phyloP scores from a whole-genome alignment of 2,888 invertebrate genomes.

The Scelioninae gen. 1 region DNA sequence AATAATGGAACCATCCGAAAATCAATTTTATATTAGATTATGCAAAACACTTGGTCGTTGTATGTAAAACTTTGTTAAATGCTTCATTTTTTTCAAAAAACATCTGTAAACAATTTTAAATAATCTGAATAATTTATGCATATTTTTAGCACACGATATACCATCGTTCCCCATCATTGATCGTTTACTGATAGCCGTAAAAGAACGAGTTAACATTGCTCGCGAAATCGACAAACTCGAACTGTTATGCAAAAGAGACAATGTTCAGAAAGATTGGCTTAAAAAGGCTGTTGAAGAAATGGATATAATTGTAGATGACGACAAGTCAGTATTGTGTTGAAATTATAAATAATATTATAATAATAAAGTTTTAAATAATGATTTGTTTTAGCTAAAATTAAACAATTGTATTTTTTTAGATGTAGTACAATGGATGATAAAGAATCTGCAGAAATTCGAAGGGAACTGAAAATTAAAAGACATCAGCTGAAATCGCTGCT shows the following conservation, averaged over 20 bases:
- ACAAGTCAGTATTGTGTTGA: slow-evolving; percentile 41
- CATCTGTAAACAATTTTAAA: too few relatives aligned
- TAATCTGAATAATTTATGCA: too few relatives aligned
- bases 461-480: slow-evolving; percentile 85
- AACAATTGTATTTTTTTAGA: slow-evolving; percentile 16
- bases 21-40: slow-evolving; percentile 91
- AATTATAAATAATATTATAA: neutral
- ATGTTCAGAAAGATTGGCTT: slow-evolving; percentile 91
- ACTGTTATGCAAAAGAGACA: slow-evolving; percentile 87
- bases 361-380: neutral
- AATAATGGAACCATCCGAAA: slow-evolving; percentile 95
- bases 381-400: slow-evolving; percentile 3
- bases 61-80: slow-evolving; percentile 83
- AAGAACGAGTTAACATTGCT: slow-evolving; percentile 90
- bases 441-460: slow-evolving; percentile 84
- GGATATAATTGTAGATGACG: slow-evolving; percentile 92
- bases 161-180: slow-evolving; percentile 92
- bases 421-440: slow-evolving; percentile 42
- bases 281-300: slow-evolving; percentile 81
- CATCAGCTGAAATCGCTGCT: slow-evolving; percentile 86
- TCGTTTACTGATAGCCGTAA: slow-evolving; percentile 87
- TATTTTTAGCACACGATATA: slow-evolving; percentile 90
- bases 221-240: slow-evolving; percentile 92
- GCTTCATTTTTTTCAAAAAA: neutral
- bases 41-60: slow-evolving; percentile 94